Evolutionary conservation across 1,140 invertebrate genomes (phyloP).

Genomic region (Goniozus legneri): DNA sequence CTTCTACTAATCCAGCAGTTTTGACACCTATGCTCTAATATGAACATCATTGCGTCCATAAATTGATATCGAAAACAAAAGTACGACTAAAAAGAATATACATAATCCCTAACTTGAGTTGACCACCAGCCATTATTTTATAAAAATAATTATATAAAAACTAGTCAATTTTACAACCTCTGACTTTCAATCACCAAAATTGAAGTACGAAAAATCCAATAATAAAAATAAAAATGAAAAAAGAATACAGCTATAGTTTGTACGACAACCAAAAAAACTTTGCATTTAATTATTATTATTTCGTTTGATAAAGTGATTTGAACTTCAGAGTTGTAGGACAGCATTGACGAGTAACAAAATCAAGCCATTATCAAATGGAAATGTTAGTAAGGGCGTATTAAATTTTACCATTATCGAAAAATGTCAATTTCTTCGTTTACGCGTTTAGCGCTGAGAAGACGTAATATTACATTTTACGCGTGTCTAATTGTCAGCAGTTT

Average conservation of each 20-base stretch:
- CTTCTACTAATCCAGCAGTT: no score
- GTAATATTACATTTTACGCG: no score
- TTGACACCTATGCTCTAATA: no score
- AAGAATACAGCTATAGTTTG: conserved; percentile 16
- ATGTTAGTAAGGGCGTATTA: background rate
- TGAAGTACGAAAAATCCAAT: conserved; percentile 15
- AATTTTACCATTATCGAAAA: background rate
- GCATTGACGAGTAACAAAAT: conserved; percentile 45
- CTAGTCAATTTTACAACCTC: conserved; percentile 54
- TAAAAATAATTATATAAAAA: conserved; percentile 58
- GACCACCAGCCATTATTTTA: conserved; percentile 51
- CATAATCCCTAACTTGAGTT: conserved; percentile 16
- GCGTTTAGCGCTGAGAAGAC: no score
- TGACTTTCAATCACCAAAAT: conserved; percentile 48
- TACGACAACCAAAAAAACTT: conserved; percentile 22
- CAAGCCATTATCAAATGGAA: conserved; percentile 47
- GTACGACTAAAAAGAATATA: conserved; percentile 15
- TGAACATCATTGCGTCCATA: background rate
- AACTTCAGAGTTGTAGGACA: conserved; percentile 52
- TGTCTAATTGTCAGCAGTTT: no score
- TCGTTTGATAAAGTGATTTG: conserved; percentile 35
- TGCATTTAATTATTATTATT: conserved; percentile 15
- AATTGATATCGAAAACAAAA: no score
- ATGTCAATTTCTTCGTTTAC: background rate
- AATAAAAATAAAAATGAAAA: conserved; percentile 23